Evolutionary conservation across 2,888 invertebrate genomes (phyloP).

Genomic region (Diarsia rubi): DNA sequence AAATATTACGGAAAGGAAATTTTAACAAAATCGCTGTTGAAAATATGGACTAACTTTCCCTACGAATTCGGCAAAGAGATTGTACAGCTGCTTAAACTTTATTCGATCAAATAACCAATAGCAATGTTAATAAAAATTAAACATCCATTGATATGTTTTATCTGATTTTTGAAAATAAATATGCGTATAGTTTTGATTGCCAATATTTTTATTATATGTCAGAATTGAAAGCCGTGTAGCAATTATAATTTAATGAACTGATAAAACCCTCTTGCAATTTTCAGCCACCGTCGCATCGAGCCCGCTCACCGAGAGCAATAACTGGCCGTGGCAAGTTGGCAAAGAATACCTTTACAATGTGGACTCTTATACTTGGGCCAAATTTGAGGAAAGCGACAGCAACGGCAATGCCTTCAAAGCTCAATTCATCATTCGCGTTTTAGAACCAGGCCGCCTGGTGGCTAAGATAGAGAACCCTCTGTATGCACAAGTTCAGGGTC

Average conservation of each 20-base stretch:
- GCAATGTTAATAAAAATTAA: no score
- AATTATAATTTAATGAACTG: neutral
- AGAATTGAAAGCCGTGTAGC: neutral
- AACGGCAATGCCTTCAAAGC: conserved; percentile 88
- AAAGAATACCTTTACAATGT: conserved; percentile 91
- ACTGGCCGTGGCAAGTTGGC: conserved; percentile 90
- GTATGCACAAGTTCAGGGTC: conserved; percentile 89
- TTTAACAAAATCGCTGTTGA: no score
- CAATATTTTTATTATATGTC: neutral
- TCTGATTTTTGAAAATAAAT: no score
- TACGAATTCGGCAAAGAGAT: no score
- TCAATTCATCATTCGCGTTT: conserved; percentile 89
- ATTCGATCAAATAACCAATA: no score
- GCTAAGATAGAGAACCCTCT: conserved; percentile 87
- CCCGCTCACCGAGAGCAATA: conserved; percentile 59
- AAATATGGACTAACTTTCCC: no score
- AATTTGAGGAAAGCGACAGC: conserved; percentile 88
- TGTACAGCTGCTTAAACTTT: no score
- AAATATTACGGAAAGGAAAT: no score
- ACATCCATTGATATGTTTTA: no score
- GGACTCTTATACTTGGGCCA: conserved; percentile 90
- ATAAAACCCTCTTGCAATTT: conserved; percentile 69
- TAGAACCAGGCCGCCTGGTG: conserved; percentile 84
- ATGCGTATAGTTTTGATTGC: neutral
- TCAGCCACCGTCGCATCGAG: conserved; percentile 81